Base-by-base conservation (phyloP, 2,888 invertebrate species). In the Criorhina ranunculi region DNA sequence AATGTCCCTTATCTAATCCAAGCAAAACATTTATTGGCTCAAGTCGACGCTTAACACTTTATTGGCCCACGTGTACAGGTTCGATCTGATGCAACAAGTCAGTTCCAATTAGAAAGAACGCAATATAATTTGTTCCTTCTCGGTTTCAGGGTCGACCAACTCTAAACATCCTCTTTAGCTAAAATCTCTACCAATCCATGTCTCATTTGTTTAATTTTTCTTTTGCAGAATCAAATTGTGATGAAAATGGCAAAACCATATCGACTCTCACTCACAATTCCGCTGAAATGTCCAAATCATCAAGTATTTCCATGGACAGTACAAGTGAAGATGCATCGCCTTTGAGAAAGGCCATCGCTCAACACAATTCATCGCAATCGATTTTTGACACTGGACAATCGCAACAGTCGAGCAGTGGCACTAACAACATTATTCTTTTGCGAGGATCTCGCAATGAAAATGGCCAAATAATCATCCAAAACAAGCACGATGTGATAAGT, bases 391-490 rank as follows among this genome's bases (percentile, higher is more conserved):
- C 88, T 87, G 88, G 89, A 53, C 89, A 88, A 57, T 88, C 88
- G 29, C 88, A 88, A 17, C 88, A 88, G 60, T 31, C 62, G 40
- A 81, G 59, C 75, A 80, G 69, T 53, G 86, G 66, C 87, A 88
- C 87, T 83, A 89, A 89, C 75, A 92, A 92, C 87, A 91, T 92
- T 60, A 91, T 92, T 51, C 89, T 92, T 85, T 88, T 92, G 88
- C 92, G 92, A 73, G 92, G 92, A 70, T 90, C 92, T 69, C 91
- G 92, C 86, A 91, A 91, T 62, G 92, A 92, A 87, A 92, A 92
- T 88, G 92, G 92, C 67, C 92, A 92, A 89, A 92, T 92, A 87
- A 91, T 92, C 78, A 91, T 92, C 83, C 92, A 92, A 87, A 92
- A 92, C 86, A 91, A 91, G 86, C 92, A 92, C 89, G 92, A 92